Evolutionary conservation across 2,113 vertebrate species (phyloP), one percentile per base, ranked within the genome.

Genomic region (Megaceryle torquata): DNA sequence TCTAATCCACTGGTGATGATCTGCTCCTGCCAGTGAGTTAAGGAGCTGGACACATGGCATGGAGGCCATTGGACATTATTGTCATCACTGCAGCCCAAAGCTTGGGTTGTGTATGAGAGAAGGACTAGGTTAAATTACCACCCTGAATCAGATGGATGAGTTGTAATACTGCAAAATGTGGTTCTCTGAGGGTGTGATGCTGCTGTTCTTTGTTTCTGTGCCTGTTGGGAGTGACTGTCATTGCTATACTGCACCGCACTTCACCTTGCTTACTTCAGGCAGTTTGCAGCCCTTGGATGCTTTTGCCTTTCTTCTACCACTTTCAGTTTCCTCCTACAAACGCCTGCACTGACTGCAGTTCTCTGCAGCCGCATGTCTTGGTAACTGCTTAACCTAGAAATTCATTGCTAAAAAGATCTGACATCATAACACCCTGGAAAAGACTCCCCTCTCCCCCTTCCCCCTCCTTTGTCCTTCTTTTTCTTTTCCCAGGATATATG

Each of bases 321-420:
- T 95, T 92, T 94, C 81, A 53, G 86, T 44, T 91, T 82, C 88
- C 79, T 94, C 91, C 94, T 88, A 79, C 78, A 69, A 33, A 91
- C 8, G 16, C 86, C 95, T 74, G 79, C 9, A 1, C 74, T 69
- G 91, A 75, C 94, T 89, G 88, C 86, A 51, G 79, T 72, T 86
- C 77, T 91, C 65, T 72, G 91, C 75, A 94, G 79, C 93, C 53
- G 0, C 86, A 18, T 56, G 69, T 64, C 82, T 95, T 70, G 51
- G 82, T 92, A 89, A 69, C 88, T 82, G 92, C 94, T 95, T 95
- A 95, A 91, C 89, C 92, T 91, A 95, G 88, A 95, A 95, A 91
- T 71, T 76, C 93, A 53, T 83, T 91, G 86, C 95, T 82, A 51
- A 94, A 95, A 87, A 86, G 95, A 95, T 94, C 88, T 93, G 86